Conservation (phyloP, 2,797 vertebrate species). For the Avahi laniger region DNA sequence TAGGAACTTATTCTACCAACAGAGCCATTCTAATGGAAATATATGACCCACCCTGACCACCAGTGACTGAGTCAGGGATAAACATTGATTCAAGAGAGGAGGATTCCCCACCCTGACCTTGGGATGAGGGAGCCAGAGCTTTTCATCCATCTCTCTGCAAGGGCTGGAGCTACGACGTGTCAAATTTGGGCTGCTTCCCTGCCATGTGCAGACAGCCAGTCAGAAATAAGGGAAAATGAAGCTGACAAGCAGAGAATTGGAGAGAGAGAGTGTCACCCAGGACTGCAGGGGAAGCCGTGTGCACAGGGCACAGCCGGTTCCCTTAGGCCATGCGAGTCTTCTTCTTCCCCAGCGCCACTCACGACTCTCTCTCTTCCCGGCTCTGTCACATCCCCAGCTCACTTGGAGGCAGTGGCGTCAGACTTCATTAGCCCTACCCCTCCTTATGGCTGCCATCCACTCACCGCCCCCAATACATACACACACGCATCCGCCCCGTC, state of each 20-base stretch:
- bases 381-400: neutral
- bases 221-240: neutral
- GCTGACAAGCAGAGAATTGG: neutral
- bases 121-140: neutral
- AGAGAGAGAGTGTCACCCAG: fast-evolving
- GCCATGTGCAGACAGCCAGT: neutral
- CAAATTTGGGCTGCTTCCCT: neutral
- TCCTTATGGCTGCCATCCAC: fast-evolving
- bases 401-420: neutral
- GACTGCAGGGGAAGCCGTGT: neutral
- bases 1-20: neutral
- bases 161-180: neutral
- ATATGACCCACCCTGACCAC: fast-evolving
- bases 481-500: fast-evolving
- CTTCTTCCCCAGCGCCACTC: no score
- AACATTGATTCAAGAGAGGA: neutral
- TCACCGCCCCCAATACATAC: fast-evolving
- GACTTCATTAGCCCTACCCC: no score
- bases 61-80: fast-evolving
- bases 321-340: neutral
- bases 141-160: neutral
- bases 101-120: fast-evolving
- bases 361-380: no score
- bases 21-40: fast-evolving
- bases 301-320: no score